Base-by-base conservation (phyloP, 2,888 invertebrate species). In the Ferdinandea cuprea region DNA sequence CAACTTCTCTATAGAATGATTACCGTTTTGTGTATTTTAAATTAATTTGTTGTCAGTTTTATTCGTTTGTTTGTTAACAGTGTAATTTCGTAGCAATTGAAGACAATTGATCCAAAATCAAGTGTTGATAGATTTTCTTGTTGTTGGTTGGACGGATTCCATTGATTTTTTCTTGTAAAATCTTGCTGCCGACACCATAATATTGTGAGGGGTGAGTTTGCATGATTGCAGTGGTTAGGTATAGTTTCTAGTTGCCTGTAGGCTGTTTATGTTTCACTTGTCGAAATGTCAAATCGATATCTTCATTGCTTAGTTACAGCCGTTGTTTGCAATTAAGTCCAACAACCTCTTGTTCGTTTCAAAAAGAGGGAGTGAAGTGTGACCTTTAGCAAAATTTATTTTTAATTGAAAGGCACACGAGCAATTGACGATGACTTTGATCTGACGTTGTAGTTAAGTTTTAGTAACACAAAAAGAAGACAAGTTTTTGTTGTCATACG, bases 261-360 rank as follows among this genome's bases (percentile, higher is more conserved):
- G 15, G 21, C 46, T 13, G 30, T 52, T 42, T 50, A 32, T 52
- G 40, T 42, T 44, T 19, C n/a, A n/a, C n/a, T 21, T 25, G 32
- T 21, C 15, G 37, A 73, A 65, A 65, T 65, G 68, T 76, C 68
- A 59, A 76, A 68, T 68, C 68, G 68, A 76, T 68, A 58, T 61
- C 44, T 56, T 7, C 5, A 15, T 25, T 21, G 11, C 54, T 13
- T 35, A 46, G 44, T 54, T 44, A 68, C 54, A 56, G 35, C 15
- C 17, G 19, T 52, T 35, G 48, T 35, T 42, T 21, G 25, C 5
- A 44, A 40, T 3, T 35, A 30, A 19, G 21, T 21, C 30, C 30
- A 46, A 44, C 48, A 15, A 54, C 44, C 44, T 28, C 5, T n/a
- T 42, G n/a, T 44, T 13, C 11, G 25, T n/a, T 40, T 6, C 5